Percentiles rank a stretch among this genome's conserved stretches.
These are phyloP conservation scores for Acrobasis consociella DNA, from an alignment of 2,888 invertebrate species.

Conservation along the genomic window DNA sequence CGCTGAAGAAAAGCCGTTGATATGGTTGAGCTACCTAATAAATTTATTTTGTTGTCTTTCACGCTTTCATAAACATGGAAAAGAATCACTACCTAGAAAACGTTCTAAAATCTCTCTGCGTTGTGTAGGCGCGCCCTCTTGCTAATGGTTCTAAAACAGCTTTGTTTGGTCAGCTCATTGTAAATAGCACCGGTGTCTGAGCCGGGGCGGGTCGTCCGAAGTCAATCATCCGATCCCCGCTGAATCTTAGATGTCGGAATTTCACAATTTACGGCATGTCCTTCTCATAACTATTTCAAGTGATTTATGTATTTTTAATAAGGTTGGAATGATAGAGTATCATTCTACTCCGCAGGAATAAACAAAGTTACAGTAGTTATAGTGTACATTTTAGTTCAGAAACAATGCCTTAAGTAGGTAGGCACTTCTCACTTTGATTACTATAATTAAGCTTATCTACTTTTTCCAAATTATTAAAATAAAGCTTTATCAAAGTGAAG, in stretches of 20 bases:
- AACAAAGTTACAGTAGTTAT: too few relatives aligned
- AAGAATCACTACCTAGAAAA: too few relatives aligned
- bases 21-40: too few relatives aligned
- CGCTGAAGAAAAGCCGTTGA: too few relatives aligned
- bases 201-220: conserved; percentile 1
- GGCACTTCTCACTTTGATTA: too few relatives aligned
- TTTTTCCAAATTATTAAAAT: too few relatives aligned
- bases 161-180: conserved; percentile 14
- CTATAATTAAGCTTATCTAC: too few relatives aligned
- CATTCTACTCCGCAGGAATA: background rate
- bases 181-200: conserved; percentile 13
- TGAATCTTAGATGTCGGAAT: conserved; percentile 6
- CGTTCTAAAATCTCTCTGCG: background rate
- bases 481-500: too few relatives aligned
- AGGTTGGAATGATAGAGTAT: background rate
- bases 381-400: too few relatives aligned
- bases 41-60: too few relatives aligned
- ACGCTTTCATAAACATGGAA: too few relatives aligned
- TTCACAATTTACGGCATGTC: background rate
- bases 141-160: conserved; percentile 8
- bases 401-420: too few relatives aligned
- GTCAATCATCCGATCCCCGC: conserved; percentile 6
- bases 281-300: conserved; percentile 5
- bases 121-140: background rate
- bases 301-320: conserved; percentile 7